Evolutionary conservation across 2,113 vertebrate species (phyloP), one percentile per base, ranked within the genome.

Genomic region (Atlantisia rogersi): DNA sequence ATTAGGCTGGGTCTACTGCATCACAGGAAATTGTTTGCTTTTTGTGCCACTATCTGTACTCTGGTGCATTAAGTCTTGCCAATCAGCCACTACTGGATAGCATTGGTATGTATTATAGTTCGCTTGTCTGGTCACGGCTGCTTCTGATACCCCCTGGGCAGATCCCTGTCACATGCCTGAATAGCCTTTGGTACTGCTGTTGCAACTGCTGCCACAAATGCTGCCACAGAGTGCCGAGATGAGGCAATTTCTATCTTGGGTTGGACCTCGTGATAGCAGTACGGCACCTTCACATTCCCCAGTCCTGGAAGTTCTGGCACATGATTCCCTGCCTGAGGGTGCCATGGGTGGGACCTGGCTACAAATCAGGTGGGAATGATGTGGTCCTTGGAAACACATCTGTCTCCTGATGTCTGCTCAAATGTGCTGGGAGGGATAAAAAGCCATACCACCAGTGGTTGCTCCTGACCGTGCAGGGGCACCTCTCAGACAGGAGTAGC

Each of bases 221-320:
- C 6, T 20, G 60, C 9, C 20, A 55, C 14, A 28, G 20, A 55
- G 24, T 40, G 28, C 29, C 68, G 62, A 37, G 6, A 32, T 24
- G 21, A 14, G 5, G 10, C 31, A 48, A 56, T 28, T 9, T 5
- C 20, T 50, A 4, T 28, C 21, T 28, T 35, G 26, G 26, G 7
- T 21, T 53, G 26, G 53, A 60, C 26, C 5, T 59, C 14, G 10
- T 3, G 15, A 31, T 2, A 3, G 3, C 12, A 46, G 14, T n/a
- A 44, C 0, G 3, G 15, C 15, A 53, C 17, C 26, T 82, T 67
- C 17, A 5, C 2, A 0, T 50, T 73, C 24, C 15, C 12, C 29
- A 65, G 0, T 15, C 13, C 29, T 37, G 2, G 1, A 11, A 0
- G 0, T 37, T 52, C 25, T 55, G 48, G 12, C 15, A 48, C n/a